Conservation (phyloP, 2,113 vertebrate genomes). For the Mugil cephalus region DNA sequence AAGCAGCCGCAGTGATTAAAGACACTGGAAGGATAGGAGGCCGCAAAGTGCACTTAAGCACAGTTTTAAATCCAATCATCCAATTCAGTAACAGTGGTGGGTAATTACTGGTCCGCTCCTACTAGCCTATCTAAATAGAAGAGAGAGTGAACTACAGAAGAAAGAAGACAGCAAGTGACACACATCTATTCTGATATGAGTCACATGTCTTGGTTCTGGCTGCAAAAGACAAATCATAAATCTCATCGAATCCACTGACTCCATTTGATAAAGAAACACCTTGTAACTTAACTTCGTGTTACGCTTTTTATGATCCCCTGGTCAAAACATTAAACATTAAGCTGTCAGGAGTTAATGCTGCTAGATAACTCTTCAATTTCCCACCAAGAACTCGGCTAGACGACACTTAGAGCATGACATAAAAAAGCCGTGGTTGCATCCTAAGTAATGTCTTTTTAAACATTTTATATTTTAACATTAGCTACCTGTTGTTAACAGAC, state of each 20-base stretch:
- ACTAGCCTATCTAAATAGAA: conserved; percentile 19
- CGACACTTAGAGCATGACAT: too few species aligned
- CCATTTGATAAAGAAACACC: conserved; percentile 2
- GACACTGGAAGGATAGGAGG: conserved; percentile 31
- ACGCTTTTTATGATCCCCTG: too few species aligned
- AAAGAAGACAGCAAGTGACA: conserved; percentile 17
- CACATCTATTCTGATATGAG: conserved; percentile 39
- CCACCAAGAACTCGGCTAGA: too few species aligned
- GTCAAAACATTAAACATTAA: too few species aligned
- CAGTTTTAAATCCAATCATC: conserved; percentile 31
- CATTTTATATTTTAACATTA: too few species aligned
- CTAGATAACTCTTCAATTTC: too few species aligned
- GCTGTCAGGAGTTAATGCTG: neutral
- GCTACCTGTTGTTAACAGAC: too few species aligned
- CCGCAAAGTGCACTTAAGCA: conserved; percentile 15
- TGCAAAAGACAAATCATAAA: conserved; percentile 23
- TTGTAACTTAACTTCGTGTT: neutral
- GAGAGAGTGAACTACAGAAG: conserved; percentile 14
- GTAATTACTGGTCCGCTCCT: conserved; percentile 20
- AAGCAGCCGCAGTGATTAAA: conserved; percentile 48
- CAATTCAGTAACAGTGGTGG: conserved; percentile 22
- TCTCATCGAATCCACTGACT: conserved; percentile 12
- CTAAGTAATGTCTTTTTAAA: too few species aligned
- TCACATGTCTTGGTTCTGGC: conserved; percentile 13
- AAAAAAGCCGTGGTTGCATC: too few species aligned